Evolutionary conservation across 2,113 vertebrate species (phyloP), one percentile per base, ranked within the genome.

Genomic region (Tor tambroides): DNA sequence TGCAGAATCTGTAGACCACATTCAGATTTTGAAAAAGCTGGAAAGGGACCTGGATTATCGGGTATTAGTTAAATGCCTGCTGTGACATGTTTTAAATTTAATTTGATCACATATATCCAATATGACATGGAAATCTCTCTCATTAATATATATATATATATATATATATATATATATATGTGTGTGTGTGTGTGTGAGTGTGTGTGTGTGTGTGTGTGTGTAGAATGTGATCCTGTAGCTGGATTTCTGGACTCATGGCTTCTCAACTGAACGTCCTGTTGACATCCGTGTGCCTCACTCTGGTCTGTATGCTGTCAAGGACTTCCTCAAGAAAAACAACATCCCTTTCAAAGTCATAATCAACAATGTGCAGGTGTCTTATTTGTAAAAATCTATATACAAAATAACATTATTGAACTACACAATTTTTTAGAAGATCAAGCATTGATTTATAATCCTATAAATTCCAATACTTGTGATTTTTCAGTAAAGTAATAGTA

Each of bases 161-260:
- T n/a, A n/a, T n/a, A n/a, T n/a, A n/a, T n/a, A n/a, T n/a, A n/a
- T n/a, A n/a, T n/a, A n/a, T n/a, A n/a, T n/a, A n/a, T n/a, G n/a
- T n/a, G n/a, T n/a, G n/a, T n/a, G n/a, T n/a, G n/a, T n/a, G n/a
- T n/a, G n/a, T n/a, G n/a, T n/a, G n/a, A n/a, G n/a, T n/a, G n/a
- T n/a, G n/a, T n/a, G n/a, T n/a, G n/a, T n/a, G n/a, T n/a, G n/a
- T n/a, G n/a, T n/a, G n/a, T n/a, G n/a, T n/a, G n/a, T n/a, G n/a
- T n/a, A n/a, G n/a, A 4, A 1, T 80, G 2, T 83, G 61, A 87
- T 49, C 63, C 77, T 79, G 71, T 15, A 98, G 97, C 94, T 98
- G 87, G 96, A 98, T 93, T 98, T 98, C 92, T 98, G 97, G 97
- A 93, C 92, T 56, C 90, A 87, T 74, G 95, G 95, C 0, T 93